Evolutionary conservation across 2,797 vertebrate species (phyloP).

Genomic region (Holocentrus rufus): DNA sequence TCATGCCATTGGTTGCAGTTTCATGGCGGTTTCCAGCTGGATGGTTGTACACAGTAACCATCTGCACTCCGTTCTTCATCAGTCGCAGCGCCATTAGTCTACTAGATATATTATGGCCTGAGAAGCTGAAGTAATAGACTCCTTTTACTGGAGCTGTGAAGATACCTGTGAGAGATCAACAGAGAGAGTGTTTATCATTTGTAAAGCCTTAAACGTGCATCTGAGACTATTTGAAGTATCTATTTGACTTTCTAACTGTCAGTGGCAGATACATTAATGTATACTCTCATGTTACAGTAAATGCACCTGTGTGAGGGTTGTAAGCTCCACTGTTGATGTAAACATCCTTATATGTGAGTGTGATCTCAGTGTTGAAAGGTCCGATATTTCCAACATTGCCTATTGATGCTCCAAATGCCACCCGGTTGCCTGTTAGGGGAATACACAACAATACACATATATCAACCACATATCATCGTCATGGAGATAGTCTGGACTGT

Average conservation of each 20-base stretch:
- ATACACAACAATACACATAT: not conserved
- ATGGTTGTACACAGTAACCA: constrained; percentile 34
- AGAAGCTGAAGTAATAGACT: constrained; percentile 61
- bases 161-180: constrained; percentile 42
- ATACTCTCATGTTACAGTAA: not conserved
- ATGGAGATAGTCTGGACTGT: too few relatives aligned
- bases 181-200: not conserved
- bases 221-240: not conserved
- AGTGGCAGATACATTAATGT: too few relatives aligned
- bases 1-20: constrained; percentile 53
- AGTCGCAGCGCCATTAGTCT: constrained; percentile 9
- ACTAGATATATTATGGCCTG: not conserved
- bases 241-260: too few relatives aligned
- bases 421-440: not conserved
- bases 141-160: constrained; percentile 60
- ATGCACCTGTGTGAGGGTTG: constrained; percentile 44
- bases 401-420: constrained; percentile 52
- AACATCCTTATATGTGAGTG: constrained; percentile 42
- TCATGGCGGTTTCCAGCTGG: fast-evolving
- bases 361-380: constrained; percentile 23
- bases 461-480: too few relatives aligned
- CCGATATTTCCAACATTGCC: not conserved
- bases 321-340: constrained; percentile 49
- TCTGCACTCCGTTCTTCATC: constrained; percentile 52
- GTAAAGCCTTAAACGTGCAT: not conserved